phyloP scores from a whole-genome alignment of 1,140 invertebrate species.

The Platorchestia sp. region DNA sequence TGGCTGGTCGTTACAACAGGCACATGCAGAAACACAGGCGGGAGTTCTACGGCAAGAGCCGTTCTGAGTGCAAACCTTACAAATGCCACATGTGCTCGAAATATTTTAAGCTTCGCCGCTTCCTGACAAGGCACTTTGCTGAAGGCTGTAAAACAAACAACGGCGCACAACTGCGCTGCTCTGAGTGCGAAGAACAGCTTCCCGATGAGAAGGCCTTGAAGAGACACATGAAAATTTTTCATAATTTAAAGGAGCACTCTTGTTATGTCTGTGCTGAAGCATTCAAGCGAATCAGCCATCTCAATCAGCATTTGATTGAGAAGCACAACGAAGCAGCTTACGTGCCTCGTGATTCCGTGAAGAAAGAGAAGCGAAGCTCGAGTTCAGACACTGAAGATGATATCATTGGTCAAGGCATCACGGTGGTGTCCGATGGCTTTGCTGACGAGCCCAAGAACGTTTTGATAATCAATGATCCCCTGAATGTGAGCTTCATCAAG shows the following conservation, averaged over 20 bases:
- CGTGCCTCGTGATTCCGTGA: not conserved
- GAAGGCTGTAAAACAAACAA: not conserved
- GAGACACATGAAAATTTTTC: slow-evolving; percentile 26
- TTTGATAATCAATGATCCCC: not conserved
- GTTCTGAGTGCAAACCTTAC: not conserved
- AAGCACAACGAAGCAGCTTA: slow-evolving; percentile 1
- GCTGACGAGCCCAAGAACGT: not conserved
- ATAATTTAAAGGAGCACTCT: slow-evolving; percentile 36
- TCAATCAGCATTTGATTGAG: slow-evolving; percentile 21
- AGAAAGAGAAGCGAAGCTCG: not conserved
- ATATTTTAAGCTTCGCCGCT: slow-evolving; percentile 28
- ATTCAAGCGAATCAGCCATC: slow-evolving; percentile 32
- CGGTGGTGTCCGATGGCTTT: not conserved
- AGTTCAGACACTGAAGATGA: not conserved
- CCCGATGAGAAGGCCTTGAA: not conserved
- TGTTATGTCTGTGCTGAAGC: slow-evolving; percentile 34
- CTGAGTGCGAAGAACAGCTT: not conserved
- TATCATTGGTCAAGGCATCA: not conserved
- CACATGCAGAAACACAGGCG: slow-evolving; percentile 46
- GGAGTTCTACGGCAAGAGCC: not conserved
- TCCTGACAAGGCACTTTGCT: not conserved
- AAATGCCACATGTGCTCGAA: not conserved
- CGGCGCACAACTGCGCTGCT: not conserved
- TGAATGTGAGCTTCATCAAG: not conserved
- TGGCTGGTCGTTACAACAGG: slow-evolving; percentile 20